These are phyloP conservation scores for Gallinago media DNA, from an alignment of 2,113 vertebrate species.

Conservation along the genomic window DNA sequence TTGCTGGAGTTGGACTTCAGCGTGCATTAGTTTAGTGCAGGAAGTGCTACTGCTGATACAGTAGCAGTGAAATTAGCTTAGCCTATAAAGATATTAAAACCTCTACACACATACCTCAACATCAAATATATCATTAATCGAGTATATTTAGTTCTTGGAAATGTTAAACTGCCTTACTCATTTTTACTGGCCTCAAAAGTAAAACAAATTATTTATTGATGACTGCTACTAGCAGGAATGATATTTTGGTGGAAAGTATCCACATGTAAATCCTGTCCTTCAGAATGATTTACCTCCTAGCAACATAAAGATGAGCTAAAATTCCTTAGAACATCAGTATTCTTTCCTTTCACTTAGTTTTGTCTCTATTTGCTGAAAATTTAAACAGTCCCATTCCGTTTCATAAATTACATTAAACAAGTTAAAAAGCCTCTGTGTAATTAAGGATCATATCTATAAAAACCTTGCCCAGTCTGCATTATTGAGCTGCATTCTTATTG, in stretches of 20 bases:
- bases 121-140: background rate
- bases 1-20: background rate
- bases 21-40: background rate
- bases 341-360: background rate
- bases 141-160: background rate
- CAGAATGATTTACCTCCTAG: background rate
- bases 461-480: background rate
- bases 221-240: background rate
- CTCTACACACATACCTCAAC: background rate
- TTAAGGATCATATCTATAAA: background rate
- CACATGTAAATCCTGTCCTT: background rate
- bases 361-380: background rate
- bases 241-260: background rate
- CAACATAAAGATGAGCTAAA: background rate
- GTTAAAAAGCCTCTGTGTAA: rapidly evolving
- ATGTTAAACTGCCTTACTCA: background rate
- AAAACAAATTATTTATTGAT: background rate
- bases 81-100: background rate
- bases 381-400: background rate
- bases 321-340: background rate
- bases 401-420: background rate
- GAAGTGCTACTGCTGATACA: background rate
- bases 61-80: background rate
- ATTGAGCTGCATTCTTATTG: background rate
- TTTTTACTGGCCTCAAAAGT: background rate